A percentile compares a stretch with the other conserved stretches of the same genome.
These are phyloP conservation scores for Agrotis segetum DNA, from an alignment of 2,888 invertebrate genomes.

Conservation along the genomic window DNA sequence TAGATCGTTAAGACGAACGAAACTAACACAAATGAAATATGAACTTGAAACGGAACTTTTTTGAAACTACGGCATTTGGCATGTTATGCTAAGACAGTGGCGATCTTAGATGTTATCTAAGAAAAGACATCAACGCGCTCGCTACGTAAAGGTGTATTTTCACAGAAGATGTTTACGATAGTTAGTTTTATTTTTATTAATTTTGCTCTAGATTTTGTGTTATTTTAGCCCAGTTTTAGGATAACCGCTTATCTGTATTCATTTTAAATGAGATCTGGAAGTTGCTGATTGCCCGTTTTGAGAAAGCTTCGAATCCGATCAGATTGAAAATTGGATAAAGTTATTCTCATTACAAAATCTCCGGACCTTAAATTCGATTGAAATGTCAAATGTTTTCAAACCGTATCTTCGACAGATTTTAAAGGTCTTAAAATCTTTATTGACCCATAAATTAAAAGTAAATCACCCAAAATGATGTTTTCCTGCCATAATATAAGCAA, in stretches of 20 bases:
- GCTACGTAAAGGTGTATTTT: conserved; percentile 17
- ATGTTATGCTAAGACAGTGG: conserved; percentile 30
- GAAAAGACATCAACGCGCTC: conserved; percentile 67
- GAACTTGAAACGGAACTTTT: conserved; percentile 25
- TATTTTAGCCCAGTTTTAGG: no score
- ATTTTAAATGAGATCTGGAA: not conserved
- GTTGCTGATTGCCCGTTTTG: not conserved
- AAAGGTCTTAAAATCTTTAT: conserved; percentile 28
- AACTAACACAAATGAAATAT: conserved; percentile 42
- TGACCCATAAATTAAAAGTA: conserved; percentile 20
- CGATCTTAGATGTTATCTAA: conserved; percentile 57
- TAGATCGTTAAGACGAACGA: conserved; percentile 60
- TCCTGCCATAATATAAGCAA: conserved; percentile 28
- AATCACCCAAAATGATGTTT: conserved; percentile 28
- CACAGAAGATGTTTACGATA: conserved; percentile 4
- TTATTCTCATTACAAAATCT: conserved; percentile 2
- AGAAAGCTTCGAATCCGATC: not conserved
- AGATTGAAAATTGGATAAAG: not conserved
- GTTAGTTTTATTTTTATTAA: not conserved
- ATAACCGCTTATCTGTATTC: not conserved
- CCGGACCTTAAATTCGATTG: conserved; percentile 13
- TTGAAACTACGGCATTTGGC: conserved; percentile 21
- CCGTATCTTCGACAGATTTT: conserved; percentile 13
- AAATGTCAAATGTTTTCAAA: conserved; percentile 32
- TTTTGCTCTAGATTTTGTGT: no score